Evolutionary conservation across 2,888 invertebrate genomes (phyloP), one percentile per base, ranked within the genome.

Genomic region (Brachycybe producta): DNA sequence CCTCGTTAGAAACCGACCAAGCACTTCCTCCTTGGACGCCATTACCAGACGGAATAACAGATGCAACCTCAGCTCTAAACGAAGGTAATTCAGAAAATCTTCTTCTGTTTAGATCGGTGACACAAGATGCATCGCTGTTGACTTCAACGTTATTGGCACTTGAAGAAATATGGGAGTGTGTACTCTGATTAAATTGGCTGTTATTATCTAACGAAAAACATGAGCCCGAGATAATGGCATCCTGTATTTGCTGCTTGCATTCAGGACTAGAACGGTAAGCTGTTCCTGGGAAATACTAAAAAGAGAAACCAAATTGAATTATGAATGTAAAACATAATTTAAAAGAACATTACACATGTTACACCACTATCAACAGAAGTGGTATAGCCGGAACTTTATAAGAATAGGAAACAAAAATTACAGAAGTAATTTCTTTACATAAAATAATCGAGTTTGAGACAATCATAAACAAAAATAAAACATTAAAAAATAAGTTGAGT

Each of bases 231-330:
- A n/a, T n/a, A n/a, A n/a, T n/a, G n/a, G n/a, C n/a, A n/a, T n/a
- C n/a, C n/a, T n/a, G n/a, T n/a, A n/a, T n/a, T n/a, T 41, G 49
- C 11, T 21, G 30, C 7, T 5, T n/a, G 11, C 5, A 23, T 17
- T 41, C 49, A 34, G 84, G 80, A 67, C 84, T 82, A 39, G 90
- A 86, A 65, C 87, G 84, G 67, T 90, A 85, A 21, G 90, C 90
- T 56, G 86, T 85, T 65, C 84, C 84, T 58, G 86, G 81, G 69
- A 86, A 90, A 70, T 85, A 87, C 87, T 88, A 70, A 21, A 15
- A 69, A 68, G 50, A 46, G 52, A 55, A 41, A 35, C n/a, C n/a
- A n/a, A n/a, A n/a, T n/a, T n/a, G n/a, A n/a, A n/a, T n/a, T n/a
- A n/a, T n/a, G n/a, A n/a, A n/a, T n/a, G n/a, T n/a, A n/a, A n/a